These are phyloP conservation scores for Alectura lathami DNA, from an alignment of 2,113 vertebrate genomes.

Conservation along the genomic window DNA sequence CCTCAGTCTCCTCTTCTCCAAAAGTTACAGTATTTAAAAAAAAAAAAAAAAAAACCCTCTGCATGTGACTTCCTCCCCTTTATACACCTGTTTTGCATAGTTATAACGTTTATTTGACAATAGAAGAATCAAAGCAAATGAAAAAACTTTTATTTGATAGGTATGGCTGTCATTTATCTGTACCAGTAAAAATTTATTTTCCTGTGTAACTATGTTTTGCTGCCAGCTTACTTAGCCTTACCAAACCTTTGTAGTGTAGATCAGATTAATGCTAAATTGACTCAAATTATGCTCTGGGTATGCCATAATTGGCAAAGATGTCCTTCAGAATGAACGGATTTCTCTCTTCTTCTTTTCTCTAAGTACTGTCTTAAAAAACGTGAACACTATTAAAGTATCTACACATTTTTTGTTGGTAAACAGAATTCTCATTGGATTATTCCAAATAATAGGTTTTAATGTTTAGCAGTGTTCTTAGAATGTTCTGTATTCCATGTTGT, in stretches of 20 bases:
- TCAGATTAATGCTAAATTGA: not conserved
- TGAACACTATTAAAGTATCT: not conserved
- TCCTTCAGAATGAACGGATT: not conserved
- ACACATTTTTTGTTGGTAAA: not conserved
- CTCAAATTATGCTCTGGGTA: not conserved
- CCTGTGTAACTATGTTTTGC: not conserved
- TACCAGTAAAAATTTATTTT: not conserved
- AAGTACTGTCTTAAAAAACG: not conserved
- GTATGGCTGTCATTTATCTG: not conserved
- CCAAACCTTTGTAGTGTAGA: not conserved
- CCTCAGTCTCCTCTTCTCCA: no score
- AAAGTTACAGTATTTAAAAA: not conserved
- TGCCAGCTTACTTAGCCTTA: not conserved
- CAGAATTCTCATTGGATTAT: not conserved
- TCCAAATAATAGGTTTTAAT: not conserved
- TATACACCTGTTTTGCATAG: not conserved
- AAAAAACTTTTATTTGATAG: not conserved
- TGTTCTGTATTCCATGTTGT: not conserved
- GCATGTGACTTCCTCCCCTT: not conserved
- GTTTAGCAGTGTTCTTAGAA: not conserved
- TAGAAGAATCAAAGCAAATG: not conserved
- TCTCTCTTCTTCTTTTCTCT: not conserved
- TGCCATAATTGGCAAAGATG: not conserved
- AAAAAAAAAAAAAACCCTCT: not conserved
- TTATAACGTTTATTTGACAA: not conserved